Conservation (phyloP, 2,888 invertebrate species). For the Trissolcus japonicus region DNA sequence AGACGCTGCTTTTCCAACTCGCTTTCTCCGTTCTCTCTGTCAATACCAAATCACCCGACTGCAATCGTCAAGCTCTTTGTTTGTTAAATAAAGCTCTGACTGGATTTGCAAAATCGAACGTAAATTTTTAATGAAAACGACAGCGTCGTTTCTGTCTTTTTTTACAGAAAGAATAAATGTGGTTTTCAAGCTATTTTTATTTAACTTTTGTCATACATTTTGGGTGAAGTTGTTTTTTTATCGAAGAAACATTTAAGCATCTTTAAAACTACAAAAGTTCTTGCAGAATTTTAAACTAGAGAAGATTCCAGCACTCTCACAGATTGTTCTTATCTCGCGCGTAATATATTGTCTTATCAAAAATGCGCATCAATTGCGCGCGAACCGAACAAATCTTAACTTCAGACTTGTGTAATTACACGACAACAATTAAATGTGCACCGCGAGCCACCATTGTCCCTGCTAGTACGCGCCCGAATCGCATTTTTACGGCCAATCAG, state of each 20-base stretch:
- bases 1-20: neutral
- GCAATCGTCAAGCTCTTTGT: neutral
- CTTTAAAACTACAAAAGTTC: too few species aligned
- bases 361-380: constrained; percentile 15
- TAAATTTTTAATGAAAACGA: too few species aligned
- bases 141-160: too few species aligned
- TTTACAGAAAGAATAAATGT: too few species aligned
- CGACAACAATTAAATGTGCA: constrained; percentile 6
- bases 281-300: constrained; percentile 8
- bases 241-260: too few species aligned
- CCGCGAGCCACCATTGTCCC: constrained; percentile 6
- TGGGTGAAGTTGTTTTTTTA: too few species aligned
- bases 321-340: constrained; percentile 22
- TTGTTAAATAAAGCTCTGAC: neutral
- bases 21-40: constrained; percentile 1
- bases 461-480: neutral
- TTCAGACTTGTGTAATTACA: constrained; percentile 25
- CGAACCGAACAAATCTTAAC: constrained; percentile 7
- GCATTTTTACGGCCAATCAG: constrained; percentile 6
- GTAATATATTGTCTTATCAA: constrained; percentile 20
- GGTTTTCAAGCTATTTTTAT: too few species aligned
- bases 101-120: too few species aligned
- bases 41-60: neutral
- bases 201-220: too few species aligned
- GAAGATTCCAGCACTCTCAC: constrained; percentile 16